Conservation (phyloP, 2,888 invertebrate genomes). For the Silvanus unidentatus region DNA sequence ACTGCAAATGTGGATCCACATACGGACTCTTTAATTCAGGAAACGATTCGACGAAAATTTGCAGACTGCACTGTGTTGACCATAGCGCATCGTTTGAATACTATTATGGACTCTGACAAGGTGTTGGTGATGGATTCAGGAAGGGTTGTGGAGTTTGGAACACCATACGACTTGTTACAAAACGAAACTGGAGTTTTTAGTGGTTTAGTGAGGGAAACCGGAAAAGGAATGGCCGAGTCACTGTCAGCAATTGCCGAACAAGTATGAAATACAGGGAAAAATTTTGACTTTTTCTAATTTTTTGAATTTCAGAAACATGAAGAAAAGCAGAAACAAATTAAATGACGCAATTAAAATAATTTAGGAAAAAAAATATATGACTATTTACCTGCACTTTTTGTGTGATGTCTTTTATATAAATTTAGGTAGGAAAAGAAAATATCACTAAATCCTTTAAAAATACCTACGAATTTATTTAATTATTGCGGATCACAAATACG, state of each 20-base stretch:
- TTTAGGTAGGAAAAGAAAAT: too few species aligned
- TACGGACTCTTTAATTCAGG: slow-evolving; percentile 71
- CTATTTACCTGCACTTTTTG: too few species aligned
- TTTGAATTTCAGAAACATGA: too few species aligned
- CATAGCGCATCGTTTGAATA: slow-evolving; percentile 77
- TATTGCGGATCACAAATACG: too few species aligned
- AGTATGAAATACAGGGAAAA: slow-evolving; percentile 7
- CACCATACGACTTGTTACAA: slow-evolving; percentile 62
- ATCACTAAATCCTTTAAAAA: too few species aligned
- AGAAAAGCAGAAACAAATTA: background rate
- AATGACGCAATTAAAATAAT: background rate
- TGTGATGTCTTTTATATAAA: too few species aligned
- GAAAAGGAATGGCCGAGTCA: slow-evolving; percentile 39
- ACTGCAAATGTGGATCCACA: slow-evolving; percentile 77
- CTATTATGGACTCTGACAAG: slow-evolving; percentile 80
- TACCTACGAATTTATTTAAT: too few species aligned
- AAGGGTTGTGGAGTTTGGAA: slow-evolving; percentile 66
- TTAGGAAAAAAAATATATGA: background rate
- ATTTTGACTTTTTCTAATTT: background rate
- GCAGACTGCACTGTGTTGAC: slow-evolving; percentile 75
- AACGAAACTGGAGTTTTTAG: slow-evolving; percentile 28
- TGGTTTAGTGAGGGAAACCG: slow-evolving; percentile 63
- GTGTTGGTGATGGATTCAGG: slow-evolving; percentile 78
- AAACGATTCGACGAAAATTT: slow-evolving; percentile 69
- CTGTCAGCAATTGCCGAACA: slow-evolving; percentile 28